Evolutionary conservation across 2,888 invertebrate genomes (phyloP).

Genomic region (Agrochola lychnidis): DNA sequence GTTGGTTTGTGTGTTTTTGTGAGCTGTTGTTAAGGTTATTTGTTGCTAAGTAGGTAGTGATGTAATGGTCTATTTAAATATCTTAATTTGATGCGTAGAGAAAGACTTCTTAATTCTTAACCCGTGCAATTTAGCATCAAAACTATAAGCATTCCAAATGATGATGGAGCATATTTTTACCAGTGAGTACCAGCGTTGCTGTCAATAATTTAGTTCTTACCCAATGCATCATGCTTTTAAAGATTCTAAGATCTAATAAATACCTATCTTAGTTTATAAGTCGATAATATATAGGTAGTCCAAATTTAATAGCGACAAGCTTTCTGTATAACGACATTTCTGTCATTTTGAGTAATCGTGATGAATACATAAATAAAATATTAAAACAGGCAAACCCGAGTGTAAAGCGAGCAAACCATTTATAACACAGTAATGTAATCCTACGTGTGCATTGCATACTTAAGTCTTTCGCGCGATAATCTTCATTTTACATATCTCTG

Average conservation of each 20-base stretch:
- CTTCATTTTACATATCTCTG: conserved; percentile 70
- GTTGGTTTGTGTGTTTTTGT: conserved; percentile 62
- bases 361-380: conserved; percentile 10
- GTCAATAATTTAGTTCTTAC: too few relatives aligned
- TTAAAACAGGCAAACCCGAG: conserved; percentile 12
- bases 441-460: conserved; percentile 67
- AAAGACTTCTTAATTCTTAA: neutral
- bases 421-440: conserved; percentile 68
- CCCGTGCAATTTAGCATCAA: neutral
- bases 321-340: neutral
- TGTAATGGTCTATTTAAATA: conserved; percentile 39
- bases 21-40: conserved; percentile 44
- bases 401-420: conserved; percentile 35
- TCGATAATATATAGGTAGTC: too few relatives aligned
- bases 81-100: conserved; percentile 18
- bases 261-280: too few relatives aligned
- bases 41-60: conserved; percentile 50
- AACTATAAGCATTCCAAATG: neutral
- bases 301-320: neutral
- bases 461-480: conserved; percentile 74
- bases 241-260: too few relatives aligned
- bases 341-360: neutral
- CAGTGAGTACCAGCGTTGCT: neutral
- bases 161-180: neutral
- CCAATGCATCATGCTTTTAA: neutral